Percentiles rank a stretch among this genome's conserved stretches.
These are phyloP conservation scores for Platypus cylindrus DNA, from an alignment of 2,888 invertebrate genomes.

Conservation along the genomic window DNA sequence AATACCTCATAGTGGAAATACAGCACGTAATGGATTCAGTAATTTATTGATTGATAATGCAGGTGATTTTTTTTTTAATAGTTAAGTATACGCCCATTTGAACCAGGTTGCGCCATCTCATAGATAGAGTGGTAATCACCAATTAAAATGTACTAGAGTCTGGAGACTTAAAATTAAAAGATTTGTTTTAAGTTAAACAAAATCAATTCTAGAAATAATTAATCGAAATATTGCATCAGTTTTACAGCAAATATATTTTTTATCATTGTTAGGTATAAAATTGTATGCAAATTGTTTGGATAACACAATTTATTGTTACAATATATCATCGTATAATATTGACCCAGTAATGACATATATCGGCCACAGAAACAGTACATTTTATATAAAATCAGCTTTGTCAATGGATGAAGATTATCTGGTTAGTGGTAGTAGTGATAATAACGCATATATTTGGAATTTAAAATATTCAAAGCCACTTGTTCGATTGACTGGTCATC, in stretches of 20 bases:
- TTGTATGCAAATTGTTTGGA: slow-evolving; percentile 84
- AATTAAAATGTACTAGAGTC: too few species aligned
- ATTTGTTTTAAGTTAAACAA: too few species aligned
- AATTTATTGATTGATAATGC: slow-evolving; percentile 63
- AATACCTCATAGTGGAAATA: slow-evolving; percentile 61
- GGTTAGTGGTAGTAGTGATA: slow-evolving; percentile 80
- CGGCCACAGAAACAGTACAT: slow-evolving; percentile 69
- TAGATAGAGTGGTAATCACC: too few species aligned
- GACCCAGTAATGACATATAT: slow-evolving; percentile 51
- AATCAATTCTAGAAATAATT: too few species aligned
- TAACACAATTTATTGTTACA: slow-evolving; percentile 73
- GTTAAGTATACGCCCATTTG: too few species aligned
- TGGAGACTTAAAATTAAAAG: too few species aligned
- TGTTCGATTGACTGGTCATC: slow-evolving; percentile 59
- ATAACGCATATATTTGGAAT: slow-evolving; percentile 78
- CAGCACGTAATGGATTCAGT: slow-evolving; percentile 61
- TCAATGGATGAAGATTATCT: slow-evolving; percentile 72
- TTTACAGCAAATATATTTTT: too few species aligned
- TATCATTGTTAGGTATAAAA: slow-evolving; percentile 38
- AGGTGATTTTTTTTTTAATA: slow-evolving; percentile 24
- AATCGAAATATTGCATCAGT: too few species aligned
- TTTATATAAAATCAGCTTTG: slow-evolving; percentile 73
- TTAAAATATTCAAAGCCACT: slow-evolving; percentile 51
- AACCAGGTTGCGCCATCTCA: too few species aligned
- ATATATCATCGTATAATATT: slow-evolving; percentile 54